Base-by-base conservation (phyloP, 2,888 invertebrate species). In the Hypercompe scribonia region DNA sequence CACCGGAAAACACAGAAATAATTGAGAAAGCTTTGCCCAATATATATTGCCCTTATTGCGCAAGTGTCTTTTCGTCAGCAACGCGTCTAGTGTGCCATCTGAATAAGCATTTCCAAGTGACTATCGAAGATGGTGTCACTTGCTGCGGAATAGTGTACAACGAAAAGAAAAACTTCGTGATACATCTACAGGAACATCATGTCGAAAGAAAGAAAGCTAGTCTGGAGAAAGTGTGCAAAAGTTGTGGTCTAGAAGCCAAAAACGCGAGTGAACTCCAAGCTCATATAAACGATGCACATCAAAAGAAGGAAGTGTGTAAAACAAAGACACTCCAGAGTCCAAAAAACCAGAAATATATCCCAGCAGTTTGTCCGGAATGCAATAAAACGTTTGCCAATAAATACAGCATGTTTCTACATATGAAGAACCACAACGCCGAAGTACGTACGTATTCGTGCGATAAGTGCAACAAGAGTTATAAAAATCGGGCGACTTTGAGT, bases 301-400 rank as follows among this genome's bases (percentile, higher is more conserved):
- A 67, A 11, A 67, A 78, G 8, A 42, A 65, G 2, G 78, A 82
- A 33, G 68, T 74, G 4, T 71, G 78, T 11, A 72, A 65, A 81
- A 36, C 78, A 70, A 80, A 80, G 50, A 84, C 80, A 34, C 50
- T 76, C 21, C 82, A 76, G n/a, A 85, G 83, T 54, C 72, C 81
- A 2, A 86, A 84, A 54, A 87, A 90, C 71, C 92, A 92, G 77
- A 93, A 92, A 75, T 89, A 89, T 72, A 91, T 92, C 28, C 93
- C 94, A 0, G 94, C 93, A 24, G 89, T 90, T 7, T 96, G 96
- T 73, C 90, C 92, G 0, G 92, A 94, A 24, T 96, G 96, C 81
- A 92, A 94, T 70, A 94, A 92, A 80, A 90, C 88, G 1, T 96
- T 96, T 82, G 90, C 91, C 72, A 91, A 96, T 88, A 92, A 96